Evolutionary conservation across 2,797 vertebrate genomes (phyloP), one percentile per base, ranked within the genome.

Genomic region (Oreochromis mossambicus): DNA sequence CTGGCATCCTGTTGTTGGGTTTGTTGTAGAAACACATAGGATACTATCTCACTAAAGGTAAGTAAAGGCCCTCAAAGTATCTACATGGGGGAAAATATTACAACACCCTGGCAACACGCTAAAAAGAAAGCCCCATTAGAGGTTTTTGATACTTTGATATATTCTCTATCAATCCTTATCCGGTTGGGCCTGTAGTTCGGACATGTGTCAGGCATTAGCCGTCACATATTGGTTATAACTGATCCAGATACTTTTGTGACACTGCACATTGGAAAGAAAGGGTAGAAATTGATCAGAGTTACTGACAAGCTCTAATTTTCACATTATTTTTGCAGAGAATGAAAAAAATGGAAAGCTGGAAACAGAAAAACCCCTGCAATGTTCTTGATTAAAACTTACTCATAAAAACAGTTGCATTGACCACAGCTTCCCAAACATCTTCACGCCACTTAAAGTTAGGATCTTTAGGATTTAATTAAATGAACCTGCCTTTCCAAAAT

Each of bases 1-100:
- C 86, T 2, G 32, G 83, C 58, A 34, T 94, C 94, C 91, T 94
- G 91, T 92, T 94, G 87, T 88, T 91, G 90, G 82, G 66, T 84
- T 83, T 87, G 77, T 29, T 54, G 48, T 73, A 79, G 73, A 86
- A 4, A 83, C 82, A 87, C 84, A 89, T 63, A 86, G 85, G 78
- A 84, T 61, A 61, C 32, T 54, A 86, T 68, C 14, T 36, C 34
- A 46, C 29, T 77, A 81, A 83, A 87, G 79, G 68, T 88, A 92
- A 81, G n/a, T 21, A 91, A 80, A 41, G 14, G 26, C 70, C 51
- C 43, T 70, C 51, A 75, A 78, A 89, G 36, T 83, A 58, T 80
- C 51, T 5, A 4, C 13, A 38, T 46, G 58, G 75, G n/a, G 7
- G 63, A 75, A 43, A 55, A 50, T 19, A 84, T 52, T 48, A 80